Evolutionary conservation across 2,888 invertebrate species (phyloP).

Genomic region (Meiosimyza decipiens): DNA sequence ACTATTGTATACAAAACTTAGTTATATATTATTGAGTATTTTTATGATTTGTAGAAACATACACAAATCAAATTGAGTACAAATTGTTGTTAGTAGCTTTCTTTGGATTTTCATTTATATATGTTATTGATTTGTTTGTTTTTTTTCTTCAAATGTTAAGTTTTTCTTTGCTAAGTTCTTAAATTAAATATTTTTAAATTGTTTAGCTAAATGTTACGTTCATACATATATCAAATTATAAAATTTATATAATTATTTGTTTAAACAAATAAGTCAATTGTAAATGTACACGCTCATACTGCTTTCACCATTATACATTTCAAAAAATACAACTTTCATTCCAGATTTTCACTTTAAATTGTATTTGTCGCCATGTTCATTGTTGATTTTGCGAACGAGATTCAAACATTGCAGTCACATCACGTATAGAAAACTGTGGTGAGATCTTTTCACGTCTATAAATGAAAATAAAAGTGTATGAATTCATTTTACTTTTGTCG

Average conservation of each 20-base stretch:
- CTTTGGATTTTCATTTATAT: slow-evolving; percentile 8
- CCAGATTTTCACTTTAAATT: neutral
- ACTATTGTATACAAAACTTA: too few relatives aligned
- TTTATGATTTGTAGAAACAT: neutral
- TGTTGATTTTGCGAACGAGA: slow-evolving; percentile 72
- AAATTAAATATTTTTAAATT: slow-evolving; percentile 1
- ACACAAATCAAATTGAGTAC: neutral
- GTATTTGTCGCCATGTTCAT: slow-evolving; percentile 36
- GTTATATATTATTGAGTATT: slow-evolving; percentile 4
- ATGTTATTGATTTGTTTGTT: neutral
- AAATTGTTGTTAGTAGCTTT: slow-evolving; percentile 2
- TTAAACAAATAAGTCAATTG: too few relatives aligned
- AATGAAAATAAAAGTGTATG: slow-evolving; percentile 41
- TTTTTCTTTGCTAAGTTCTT: neutral
- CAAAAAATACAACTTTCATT: too few relatives aligned
- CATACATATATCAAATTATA: slow-evolving; percentile 13
- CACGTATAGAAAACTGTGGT: slow-evolving; percentile 80
- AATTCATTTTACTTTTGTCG: neutral
- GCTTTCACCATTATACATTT: too few relatives aligned
- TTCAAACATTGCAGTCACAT: slow-evolving; percentile 86
- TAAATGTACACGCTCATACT: too few relatives aligned
- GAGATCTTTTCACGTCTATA: slow-evolving; percentile 77
- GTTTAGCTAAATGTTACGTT: neutral
- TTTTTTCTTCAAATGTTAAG: slow-evolving; percentile 4
- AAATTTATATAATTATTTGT: slow-evolving; percentile 12